Evolutionary conservation across 2,113 vertebrate species (phyloP), one percentile per base, ranked within the genome.

Genomic region (Athene noctua): DNA sequence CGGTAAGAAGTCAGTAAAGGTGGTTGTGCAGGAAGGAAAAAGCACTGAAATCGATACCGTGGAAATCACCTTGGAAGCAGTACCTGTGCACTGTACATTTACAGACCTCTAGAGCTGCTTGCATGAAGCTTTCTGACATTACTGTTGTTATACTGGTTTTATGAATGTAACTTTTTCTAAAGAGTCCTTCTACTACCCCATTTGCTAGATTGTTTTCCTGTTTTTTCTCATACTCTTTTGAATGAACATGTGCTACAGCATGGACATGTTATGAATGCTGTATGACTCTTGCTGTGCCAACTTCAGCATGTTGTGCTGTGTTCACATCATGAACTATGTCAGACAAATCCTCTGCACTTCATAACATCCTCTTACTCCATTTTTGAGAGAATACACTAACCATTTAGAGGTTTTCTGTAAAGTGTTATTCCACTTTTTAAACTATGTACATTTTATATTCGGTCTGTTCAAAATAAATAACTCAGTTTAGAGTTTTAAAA

Each of bases 41-140:
- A 97, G 38, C 58, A 77, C 73, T n/a, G 94, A 97, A 72, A 96
- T n/a, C 1, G 90, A 97, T 47, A 94, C 97, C 36, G 78, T 98
- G 79, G 92, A 97, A 81, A 96, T 97, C 42, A 96, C 91, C 54
- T 94, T 98, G 57, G 98, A 98, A 96, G 96, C 96, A 65, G 62
- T 95, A 52, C 97, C 97, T 36, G 92, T 93, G 26, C 93, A 87
- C 40, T n/a, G 26, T 34, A 97, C 93, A 78, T 92, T 97, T 66
- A 97, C 57, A 59, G 73, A 66, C 86, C 57, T 46, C 44, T 87
- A 61, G 36, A 62, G 11, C 44, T 68, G 38, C 40, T 71, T 78
- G 55, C 46, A 22, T 23, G 55, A 66, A 65, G 61, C 14, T 46
- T 26, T 88, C 51, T 80, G 55, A 29, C 18, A 23, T 36, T 59